These are phyloP conservation scores for Denticeps clupeoides DNA, from an alignment of 2,797 vertebrate species.

Conservation along the genomic window DNA sequence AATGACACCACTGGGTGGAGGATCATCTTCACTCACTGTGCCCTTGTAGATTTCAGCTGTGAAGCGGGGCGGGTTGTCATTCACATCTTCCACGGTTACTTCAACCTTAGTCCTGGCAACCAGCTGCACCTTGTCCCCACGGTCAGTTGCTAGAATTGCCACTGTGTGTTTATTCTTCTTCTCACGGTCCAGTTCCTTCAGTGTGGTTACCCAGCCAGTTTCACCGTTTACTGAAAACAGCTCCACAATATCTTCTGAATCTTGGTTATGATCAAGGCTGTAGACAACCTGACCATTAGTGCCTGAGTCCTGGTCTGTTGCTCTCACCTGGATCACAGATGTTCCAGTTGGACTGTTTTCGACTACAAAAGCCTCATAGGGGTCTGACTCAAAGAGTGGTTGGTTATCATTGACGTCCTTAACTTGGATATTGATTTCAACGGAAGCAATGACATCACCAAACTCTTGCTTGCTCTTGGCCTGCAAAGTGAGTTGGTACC, in stretches of 20 bases:
- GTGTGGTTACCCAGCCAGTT: conserved; percentile 87
- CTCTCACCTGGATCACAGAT: conserved; percentile 82
- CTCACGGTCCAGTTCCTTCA: conserved; percentile 87
- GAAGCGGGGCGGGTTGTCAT: conserved; percentile 89
- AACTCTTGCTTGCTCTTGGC: conserved; percentile 62
- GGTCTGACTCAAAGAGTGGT: conserved; percentile 81
- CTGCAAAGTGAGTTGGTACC: conserved; percentile 83
- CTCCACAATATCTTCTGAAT: conserved; percentile 60
- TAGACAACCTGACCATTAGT: conserved; percentile 82
- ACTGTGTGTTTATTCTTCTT: conserved; percentile 62
- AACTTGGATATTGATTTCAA: conserved; percentile 82
- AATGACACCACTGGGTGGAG: conserved; percentile 78
- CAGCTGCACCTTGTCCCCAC: conserved; percentile 75
- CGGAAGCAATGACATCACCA: conserved; percentile 65
- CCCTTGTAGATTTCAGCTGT: conserved; percentile 96
- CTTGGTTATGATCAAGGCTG: conserved; percentile 73
- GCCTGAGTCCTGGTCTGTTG: conserved; percentile 80
- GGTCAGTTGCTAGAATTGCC: conserved; percentile 73
- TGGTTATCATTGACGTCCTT: conserved; percentile 91
- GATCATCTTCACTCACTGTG: conserved; percentile 93
- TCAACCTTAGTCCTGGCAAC: conserved; percentile 69
- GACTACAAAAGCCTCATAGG: conserved; percentile 78
- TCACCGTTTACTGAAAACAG: conserved; percentile 80
- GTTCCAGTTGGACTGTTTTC: conserved; percentile 84
- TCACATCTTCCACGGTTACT: conserved; percentile 83